Evolutionary conservation across 2,797 vertebrate genomes (phyloP).

Genomic region (Petrocephalus schoutedeni): DNA sequence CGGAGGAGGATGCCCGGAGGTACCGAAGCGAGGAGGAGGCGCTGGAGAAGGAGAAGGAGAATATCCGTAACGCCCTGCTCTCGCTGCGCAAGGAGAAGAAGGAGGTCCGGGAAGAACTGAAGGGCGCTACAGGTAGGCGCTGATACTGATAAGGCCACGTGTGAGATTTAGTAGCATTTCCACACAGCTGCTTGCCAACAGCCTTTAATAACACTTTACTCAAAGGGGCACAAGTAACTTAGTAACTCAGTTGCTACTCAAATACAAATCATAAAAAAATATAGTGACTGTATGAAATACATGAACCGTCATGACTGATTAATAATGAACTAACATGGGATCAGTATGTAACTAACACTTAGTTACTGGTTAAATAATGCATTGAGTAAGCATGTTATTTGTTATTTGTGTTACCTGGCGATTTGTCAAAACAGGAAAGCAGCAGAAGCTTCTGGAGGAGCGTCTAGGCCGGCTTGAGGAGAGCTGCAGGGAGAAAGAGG

Average conservation of each 20-base stretch:
- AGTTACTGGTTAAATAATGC: background rate
- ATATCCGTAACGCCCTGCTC: conserved; percentile 69
- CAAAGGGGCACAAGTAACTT: too few species aligned
- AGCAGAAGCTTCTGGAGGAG: conserved; percentile 66
- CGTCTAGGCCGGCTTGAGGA: conserved; percentile 72
- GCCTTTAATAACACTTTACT: too few species aligned
- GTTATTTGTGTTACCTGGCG: background rate
- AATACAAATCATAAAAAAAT: too few species aligned
- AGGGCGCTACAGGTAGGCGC: conserved; percentile 66
- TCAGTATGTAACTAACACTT: too few species aligned
- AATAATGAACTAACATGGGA: too few species aligned
- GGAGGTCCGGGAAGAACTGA: conserved; percentile 75
- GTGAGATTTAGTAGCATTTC: too few species aligned
- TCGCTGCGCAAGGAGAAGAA: conserved; percentile 76
- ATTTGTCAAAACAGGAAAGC: conserved; percentile 50
- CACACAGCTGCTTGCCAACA: too few species aligned
- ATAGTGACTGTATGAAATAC: background rate
- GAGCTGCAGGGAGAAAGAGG: conserved; percentile 79
- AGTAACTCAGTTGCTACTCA: too few species aligned
- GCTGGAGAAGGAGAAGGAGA: conserved; percentile 83
- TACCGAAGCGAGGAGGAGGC: conserved; percentile 85
- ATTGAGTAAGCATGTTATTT: background rate
- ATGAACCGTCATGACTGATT: too few species aligned
- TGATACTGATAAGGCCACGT: too few species aligned
- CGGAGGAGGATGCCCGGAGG: conserved; percentile 84